Conservation (phyloP, 2,797 vertebrate genomes). For the Hydrophis major region DNA sequence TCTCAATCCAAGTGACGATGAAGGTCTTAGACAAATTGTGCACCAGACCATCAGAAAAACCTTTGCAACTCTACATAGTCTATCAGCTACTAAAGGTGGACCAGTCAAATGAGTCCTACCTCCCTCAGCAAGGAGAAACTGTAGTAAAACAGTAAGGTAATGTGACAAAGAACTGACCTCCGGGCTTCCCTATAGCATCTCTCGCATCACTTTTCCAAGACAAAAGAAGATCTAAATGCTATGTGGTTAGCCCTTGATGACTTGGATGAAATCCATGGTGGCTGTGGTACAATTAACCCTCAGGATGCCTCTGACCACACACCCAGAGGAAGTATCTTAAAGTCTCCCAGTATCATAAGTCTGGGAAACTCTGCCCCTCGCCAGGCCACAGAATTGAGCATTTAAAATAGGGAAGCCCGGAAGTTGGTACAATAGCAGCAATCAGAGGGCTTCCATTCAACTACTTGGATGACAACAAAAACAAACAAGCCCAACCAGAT, state of each 20-base stretch:
- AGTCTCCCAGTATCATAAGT: not conserved
- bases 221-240: not conserved
- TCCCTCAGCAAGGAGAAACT: not conserved
- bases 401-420: not conserved
- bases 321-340: not conserved
- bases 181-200: not conserved
- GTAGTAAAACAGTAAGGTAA: not conserved
- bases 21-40: not conserved
- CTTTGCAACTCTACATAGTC: not conserved
- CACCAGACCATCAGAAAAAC: not conserved
- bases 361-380: not conserved
- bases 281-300: not conserved
- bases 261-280: not conserved
- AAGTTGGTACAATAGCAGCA: not conserved
- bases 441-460: not conserved
- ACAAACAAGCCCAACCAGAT: not conserved
- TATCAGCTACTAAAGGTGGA: not conserved
- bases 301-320: not conserved
- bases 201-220: not conserved
- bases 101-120: not conserved
- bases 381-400: not conserved
- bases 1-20: not conserved
- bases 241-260: not conserved
- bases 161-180: not conserved
- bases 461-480: not conserved